Evolutionary conservation across 2,888 invertebrate genomes (phyloP), one percentile per base, ranked within the genome.

Genomic region (Xestia sexstrigata): DNA sequence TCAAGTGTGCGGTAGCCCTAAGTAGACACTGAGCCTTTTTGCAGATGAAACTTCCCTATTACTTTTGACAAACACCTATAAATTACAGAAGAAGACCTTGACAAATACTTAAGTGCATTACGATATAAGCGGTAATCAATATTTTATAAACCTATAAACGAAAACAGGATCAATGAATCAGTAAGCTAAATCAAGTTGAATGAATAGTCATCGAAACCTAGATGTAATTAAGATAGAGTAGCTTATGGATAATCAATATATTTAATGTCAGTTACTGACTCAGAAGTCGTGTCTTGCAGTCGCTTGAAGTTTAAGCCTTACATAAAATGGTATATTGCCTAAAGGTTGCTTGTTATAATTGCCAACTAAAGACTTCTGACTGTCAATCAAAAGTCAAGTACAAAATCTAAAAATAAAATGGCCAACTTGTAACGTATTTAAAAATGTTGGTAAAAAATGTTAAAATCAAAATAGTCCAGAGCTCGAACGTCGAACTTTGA

Each of bases 381-480:
- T 82, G 74, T 78, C 83, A 85, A 71, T 85, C 82, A 85, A 63
- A 74, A 60, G 17, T 73, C 66, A 76, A 73, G 69, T 76, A 26
- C 55, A 26, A 60, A 70, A 76, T 62, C 1, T 68, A 55, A 20
- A 60, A 58, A 74, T 39, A 52, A 20, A 20, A 30, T 60, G 9
- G 30, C 26, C 2, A 58, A 58, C 17, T 58, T 26, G 7, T 2
- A 58, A 26, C 58, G 26, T 26, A 15, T 55, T 55, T n/a, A 55
- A 23, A 26, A 58, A 1, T 13, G n/a, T 26, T 55, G 2, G 13
- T 15, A 26, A 26, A 55, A 49, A n/a, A n/a, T 52, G 23, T 52
- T 52, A n/a, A n/a, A n/a, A 52, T 52, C 0, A 52, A 55, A 55
- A n/a, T 55, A n/a, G n/a, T 11, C 6, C 13, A 26, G n/a, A 13